Conservation (phyloP, 2,888 invertebrate species). For the Sclerodermus sp. region DNA sequence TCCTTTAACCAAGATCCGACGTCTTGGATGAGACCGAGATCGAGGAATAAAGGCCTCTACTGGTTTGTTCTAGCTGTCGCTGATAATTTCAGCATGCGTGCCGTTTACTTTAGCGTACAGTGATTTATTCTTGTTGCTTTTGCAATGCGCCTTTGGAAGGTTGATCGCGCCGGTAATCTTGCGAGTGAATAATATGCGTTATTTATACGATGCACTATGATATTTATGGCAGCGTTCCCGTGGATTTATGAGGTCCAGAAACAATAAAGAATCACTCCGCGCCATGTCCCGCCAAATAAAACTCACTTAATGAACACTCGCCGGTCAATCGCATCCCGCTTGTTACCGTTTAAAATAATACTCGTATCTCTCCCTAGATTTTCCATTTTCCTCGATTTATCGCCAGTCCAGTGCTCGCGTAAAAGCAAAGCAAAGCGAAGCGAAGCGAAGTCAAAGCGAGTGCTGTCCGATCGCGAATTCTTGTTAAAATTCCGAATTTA, state of each 20-base stretch:
- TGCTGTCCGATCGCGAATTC: too few relatives aligned
- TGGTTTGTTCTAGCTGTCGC: background rate
- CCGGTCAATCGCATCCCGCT: too few relatives aligned
- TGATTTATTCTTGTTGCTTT: conserved; percentile 19
- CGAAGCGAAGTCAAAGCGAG: too few relatives aligned
- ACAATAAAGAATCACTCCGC: conserved; percentile 24
- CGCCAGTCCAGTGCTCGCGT: too few relatives aligned
- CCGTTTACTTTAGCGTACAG: conserved; percentile 6
- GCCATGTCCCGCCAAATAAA: conserved; percentile 8
- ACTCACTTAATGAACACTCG: too few relatives aligned
- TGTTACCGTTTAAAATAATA: too few relatives aligned
- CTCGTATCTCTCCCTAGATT: too few relatives aligned
- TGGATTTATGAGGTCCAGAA: conserved; percentile 28
- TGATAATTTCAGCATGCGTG: conserved; percentile 6
- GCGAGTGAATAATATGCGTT: conserved; percentile 24
- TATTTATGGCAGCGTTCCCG: conserved; percentile 26
- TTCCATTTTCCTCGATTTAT: too few relatives aligned
- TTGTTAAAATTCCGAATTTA: too few relatives aligned
- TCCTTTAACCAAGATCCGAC: too few relatives aligned
- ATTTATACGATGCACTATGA: conserved; percentile 13
- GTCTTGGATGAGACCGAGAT: background rate
- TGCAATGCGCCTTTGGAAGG: conserved; percentile 7
- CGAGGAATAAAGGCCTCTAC: background rate
- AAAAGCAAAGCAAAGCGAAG: too few relatives aligned
- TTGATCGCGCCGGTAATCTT: conserved; percentile 19